Evolutionary conservation across 2,888 invertebrate genomes (phyloP), one percentile per base, ranked within the genome.

Genomic region (Dichetophora obliterata): DNA sequence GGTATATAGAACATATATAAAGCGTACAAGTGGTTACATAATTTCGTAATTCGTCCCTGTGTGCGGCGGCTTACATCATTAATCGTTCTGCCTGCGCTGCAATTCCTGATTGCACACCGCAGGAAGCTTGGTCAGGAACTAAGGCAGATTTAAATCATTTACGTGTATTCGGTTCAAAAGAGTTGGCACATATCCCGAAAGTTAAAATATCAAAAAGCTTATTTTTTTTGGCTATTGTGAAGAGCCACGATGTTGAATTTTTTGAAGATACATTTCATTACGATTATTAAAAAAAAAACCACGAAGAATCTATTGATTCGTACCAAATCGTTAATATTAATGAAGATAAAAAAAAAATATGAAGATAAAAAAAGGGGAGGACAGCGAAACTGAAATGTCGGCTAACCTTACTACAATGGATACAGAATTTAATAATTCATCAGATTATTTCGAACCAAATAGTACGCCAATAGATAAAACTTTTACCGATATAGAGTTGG

Each of bases 201-300:
- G 76, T 27, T n/a, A 76, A 78, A 75, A 65, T 63, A 6, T 34
- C 37, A 19, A 76, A 76, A 48, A 79, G 34, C 16, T 66, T 6
- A 65, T 77, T 43, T 76, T 79, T 24, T 65, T 77, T 19, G 76
- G 77, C 24, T 79, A 79, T 52, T 75, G 77, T 16, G 61, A 75
- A 5, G 66, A 72, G 24, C 73, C 75, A 0, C 77, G 76, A 27
- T 65, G 77, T 22, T 24, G 50, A 54, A 65, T 27, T 37, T 63
- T 1, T 9, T 70, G 70, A 76, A 70, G 66, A 77, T 19, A 31
- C 43, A 14, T 75, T 79, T 48, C 9, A 59, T 14, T 6, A 19
- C n/a, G 19, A 16, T 52, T 1, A 52, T 19, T 19, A n/a, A 52
- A 52, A n/a, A 52, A 52, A 52, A 19, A 19, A n/a, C 52, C 5